phyloP scores from a whole-genome alignment of 2,113 vertebrate genomes.

The Ailurus styani region DNA sequence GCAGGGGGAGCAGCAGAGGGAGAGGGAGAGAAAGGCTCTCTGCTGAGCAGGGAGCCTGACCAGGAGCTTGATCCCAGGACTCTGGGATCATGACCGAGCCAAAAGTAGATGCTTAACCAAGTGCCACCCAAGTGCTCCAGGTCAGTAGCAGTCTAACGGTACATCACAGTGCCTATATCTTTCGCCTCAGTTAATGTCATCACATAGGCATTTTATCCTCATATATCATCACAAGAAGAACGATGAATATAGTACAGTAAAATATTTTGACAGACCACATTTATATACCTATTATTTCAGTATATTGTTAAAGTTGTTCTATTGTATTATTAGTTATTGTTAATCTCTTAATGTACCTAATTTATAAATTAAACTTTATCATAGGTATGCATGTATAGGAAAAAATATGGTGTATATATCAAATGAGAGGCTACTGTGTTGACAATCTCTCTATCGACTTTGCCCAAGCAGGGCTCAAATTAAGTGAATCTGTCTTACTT shows the following conservation, averaged over 20 bases:
- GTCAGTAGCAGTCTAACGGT: background rate
- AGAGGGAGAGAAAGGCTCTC: background rate
- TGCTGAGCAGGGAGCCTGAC: too few relatives aligned
- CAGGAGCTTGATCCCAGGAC: background rate
- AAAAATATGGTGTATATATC: background rate
- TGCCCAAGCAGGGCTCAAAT: constrained; percentile 52
- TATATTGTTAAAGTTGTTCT: background rate
- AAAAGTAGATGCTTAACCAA: background rate
- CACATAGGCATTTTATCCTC: background rate
- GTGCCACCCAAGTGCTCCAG: background rate
- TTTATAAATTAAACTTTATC: background rate
- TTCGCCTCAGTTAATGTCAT: background rate
- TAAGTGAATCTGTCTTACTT: constrained; percentile 69
- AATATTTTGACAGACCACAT: background rate
- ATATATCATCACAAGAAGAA: background rate
- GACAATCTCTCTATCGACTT: constrained; percentile 59
- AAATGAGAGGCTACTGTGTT: constrained; percentile 1
- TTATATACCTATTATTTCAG: background rate
- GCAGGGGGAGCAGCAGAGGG: background rate
- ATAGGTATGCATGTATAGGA: background rate
- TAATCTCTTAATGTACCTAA: background rate
- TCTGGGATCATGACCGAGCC: background rate
- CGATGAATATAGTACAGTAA: background rate
- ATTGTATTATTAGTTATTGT: background rate
- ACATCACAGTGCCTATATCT: background rate